Evolutionary conservation across 37 sponge, comb jelly and placozoan genomes (phyloP), one percentile per base, ranked within the genome.

Genomic region (Chondrosia reniformis): DNA sequence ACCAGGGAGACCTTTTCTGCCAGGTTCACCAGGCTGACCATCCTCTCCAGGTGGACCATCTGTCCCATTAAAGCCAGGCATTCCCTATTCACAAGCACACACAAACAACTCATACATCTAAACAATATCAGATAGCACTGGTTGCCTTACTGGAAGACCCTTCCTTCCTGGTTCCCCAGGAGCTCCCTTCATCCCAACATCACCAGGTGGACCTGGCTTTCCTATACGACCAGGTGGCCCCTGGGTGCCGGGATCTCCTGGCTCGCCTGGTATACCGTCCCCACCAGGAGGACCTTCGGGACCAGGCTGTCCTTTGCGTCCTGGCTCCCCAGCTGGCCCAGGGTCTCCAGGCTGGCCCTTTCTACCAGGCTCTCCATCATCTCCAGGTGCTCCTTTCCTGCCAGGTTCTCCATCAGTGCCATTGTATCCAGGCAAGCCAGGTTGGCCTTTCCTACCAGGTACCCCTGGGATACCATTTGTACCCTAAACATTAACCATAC

Each of bases 11-110:
- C 61, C 45, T 19, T 55, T 55, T 24, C 56, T 49, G 0, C 65
- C 81, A 0, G 55, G 73, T 2, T 55, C 58, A 36, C 84, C 84
- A 40, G 84, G 84, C 42, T n/a, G 32, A 37, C 84, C 84, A 52
- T 42, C 19, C 40, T 22, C n/a, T 76, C 84, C 84, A 28, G 77
- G 22, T 28, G 34, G 33, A 55, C 76, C 76, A 5, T 45, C 55
- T 21, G 46, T 21, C 2, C 76, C 76, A 10, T 75, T 33, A 9
- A 13, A 41, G 38, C 83, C 83, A 3, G 55, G 41, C 3, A 13
- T 12, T n/a, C 27, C 27, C 65, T 28, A n/a, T n/a, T 10, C 71
- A 33, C 8, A 33, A 27, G n/a, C n/a, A n/a, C n/a, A n/a, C n/a
- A n/a, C n/a, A n/a, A n/a, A n/a, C n/a, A n/a, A n/a, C n/a, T n/a